phyloP scores from a whole-genome alignment of 2,888 invertebrate species.

The Leptarthrus brevirostris region DNA sequence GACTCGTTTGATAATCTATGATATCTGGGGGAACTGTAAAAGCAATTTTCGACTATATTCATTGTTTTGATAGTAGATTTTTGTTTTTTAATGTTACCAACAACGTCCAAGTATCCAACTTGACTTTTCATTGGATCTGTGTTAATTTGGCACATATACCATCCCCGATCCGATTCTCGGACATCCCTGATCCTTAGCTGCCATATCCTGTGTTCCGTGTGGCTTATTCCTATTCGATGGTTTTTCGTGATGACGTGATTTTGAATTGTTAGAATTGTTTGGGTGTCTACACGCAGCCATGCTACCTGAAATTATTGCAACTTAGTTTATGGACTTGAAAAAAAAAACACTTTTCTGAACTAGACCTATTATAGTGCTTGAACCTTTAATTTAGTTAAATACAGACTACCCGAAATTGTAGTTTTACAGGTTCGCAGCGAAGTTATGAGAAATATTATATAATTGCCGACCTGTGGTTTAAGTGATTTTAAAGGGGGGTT shows the following conservation, averaged over 20 bases:
- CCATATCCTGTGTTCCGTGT: conserved; percentile 88
- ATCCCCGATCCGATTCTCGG: conserved; percentile 82
- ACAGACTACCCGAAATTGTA: conserved; percentile 1
- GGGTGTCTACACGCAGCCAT: conserved; percentile 90
- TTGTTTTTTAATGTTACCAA: conserved; percentile 73
- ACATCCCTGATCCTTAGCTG: conserved; percentile 87
- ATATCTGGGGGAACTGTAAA: conserved; percentile 85
- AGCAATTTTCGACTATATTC: too few relatives aligned
- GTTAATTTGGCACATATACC: conserved; percentile 95
- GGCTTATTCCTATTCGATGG: conserved; percentile 84
- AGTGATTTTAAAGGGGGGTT: too few relatives aligned
- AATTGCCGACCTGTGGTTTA: too few relatives aligned
- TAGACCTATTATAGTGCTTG: not conserved
- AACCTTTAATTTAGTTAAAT: conserved; percentile 36
- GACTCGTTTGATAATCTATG: conserved; percentile 85
- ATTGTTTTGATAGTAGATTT: too few relatives aligned
- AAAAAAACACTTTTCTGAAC: conserved; percentile 20
- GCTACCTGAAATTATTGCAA: conserved; percentile 75
- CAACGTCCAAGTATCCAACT: conserved; percentile 86
- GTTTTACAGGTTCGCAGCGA: too few relatives aligned
- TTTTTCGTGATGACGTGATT: conserved; percentile 91
- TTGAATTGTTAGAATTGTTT: conserved; percentile 90
- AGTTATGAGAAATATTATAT: too few relatives aligned
- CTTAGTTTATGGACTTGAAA: conserved; percentile 17
- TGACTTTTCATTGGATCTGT: conserved; percentile 94